Base-by-base conservation (phyloP, 2,888 invertebrate species). In the Leptura quadrifasciata region DNA sequence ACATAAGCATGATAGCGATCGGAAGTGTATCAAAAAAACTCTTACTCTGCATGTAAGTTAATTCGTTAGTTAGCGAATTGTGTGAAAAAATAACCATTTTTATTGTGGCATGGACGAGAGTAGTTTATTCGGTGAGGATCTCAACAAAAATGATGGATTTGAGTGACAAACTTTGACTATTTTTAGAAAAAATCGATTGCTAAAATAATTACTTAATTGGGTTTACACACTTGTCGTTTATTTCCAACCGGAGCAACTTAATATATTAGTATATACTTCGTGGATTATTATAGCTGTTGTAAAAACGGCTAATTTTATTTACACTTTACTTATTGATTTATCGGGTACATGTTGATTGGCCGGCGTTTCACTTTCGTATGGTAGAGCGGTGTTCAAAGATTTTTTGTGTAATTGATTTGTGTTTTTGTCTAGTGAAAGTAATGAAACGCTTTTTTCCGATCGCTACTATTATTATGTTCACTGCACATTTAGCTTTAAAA, bases 121-220 rank as follows among this genome's bases (percentile, higher is more conserved):
- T 18, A 57, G 21, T 18, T 57, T 20, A 21, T 21, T 57, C 21
- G 57, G 54, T 67, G 70, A 72, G 61, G 61, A 61, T 65, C 18
- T 71, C 64, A 55, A 75, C 75, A 76, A 81, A 80, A 82, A 80
- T 81, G 81, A 81, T 81, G 78, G 76, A 79, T 79, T 75, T 68
- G 75, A 77, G 64, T 74, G 77, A 80, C 78, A 77, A 61, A 77
- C 74, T 79, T 76, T 71, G 74, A 80, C 83, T 85, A 85, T 84
- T 84, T 84, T 84, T 85, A 86, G 84, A 80, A 83, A 77, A 70
- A 81, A 86, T 86, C 85, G 86, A 86, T 86, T 71, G 74, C 17
- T 31, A 64, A 75, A 63, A 68, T 75, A 74, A 74, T 74, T 74
- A 74, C 60, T 74, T 74, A 74, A 74, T 74, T 69, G 74, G 24